These are phyloP conservation scores for Sericinus montela DNA, from an alignment of 2,888 invertebrate genomes.

Conservation along the genomic window DNA sequence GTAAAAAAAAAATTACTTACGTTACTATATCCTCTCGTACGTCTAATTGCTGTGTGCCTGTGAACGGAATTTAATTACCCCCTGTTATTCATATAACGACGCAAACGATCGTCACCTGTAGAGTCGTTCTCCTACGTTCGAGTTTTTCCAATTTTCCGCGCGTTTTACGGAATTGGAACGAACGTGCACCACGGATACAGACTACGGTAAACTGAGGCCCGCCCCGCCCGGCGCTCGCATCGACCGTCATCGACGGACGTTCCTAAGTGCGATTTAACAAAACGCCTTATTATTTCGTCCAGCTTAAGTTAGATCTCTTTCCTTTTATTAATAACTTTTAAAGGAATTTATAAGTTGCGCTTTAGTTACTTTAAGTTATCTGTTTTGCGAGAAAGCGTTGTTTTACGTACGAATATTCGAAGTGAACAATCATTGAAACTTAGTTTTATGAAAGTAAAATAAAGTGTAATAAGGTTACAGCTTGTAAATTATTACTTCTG, in stretches of 20 bases:
- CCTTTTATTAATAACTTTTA: conserved; percentile 14
- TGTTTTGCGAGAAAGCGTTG: too few relatives aligned
- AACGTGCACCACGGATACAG: conserved; percentile 9
- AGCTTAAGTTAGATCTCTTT: neutral
- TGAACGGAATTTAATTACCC: neutral
- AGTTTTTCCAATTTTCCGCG: conserved; percentile 14
- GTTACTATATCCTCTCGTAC: neutral
- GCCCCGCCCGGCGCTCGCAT: conserved; percentile 16
- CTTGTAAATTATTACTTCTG: too few relatives aligned
- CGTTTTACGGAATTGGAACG: neutral
- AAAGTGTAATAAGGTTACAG: too few relatives aligned
- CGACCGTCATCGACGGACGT: conserved; percentile 11
- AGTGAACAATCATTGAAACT: too few relatives aligned
- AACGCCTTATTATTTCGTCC: conserved; percentile 17
- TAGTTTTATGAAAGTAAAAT: too few relatives aligned
- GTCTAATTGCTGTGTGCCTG: neutral
- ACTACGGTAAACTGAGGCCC: conserved; percentile 12
- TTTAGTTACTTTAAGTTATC: neutral
- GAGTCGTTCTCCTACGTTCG: too few relatives aligned
- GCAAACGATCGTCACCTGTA: conserved; percentile 11
- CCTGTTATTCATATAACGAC: neutral
- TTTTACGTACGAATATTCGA: too few relatives aligned
- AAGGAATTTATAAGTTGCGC: neutral
- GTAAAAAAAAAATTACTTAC: neutral
- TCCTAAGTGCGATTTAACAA: conserved; percentile 16